phyloP scores from a whole-genome alignment of 2,888 invertebrate species.

The Scaptomyza cyrtandrae region DNA sequence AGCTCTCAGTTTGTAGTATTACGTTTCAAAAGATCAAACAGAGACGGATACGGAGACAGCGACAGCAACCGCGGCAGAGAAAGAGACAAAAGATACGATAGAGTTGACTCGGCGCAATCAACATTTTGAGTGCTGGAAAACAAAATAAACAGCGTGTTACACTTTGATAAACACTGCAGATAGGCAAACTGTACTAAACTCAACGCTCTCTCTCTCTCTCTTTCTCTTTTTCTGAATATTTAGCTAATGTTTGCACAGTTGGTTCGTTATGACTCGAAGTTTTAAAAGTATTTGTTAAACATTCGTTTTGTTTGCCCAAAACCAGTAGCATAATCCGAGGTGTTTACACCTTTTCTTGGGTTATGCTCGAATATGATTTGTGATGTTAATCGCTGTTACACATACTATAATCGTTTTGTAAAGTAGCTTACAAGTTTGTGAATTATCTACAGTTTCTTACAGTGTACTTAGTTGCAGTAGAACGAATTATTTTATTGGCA shows the following conservation, averaged over 20 bases:
- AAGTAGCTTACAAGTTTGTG: slow-evolving; percentile 1
- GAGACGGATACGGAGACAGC: slow-evolving; percentile 2
- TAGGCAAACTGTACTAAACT: slow-evolving; percentile 14
- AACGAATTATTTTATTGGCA: neutral
- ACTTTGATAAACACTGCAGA: slow-evolving; percentile 65
- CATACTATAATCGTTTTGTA: slow-evolving; percentile 5
- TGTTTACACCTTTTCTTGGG: slow-evolving; percentile 65
- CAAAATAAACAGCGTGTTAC: slow-evolving; percentile 74
- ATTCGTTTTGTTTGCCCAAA: slow-evolving; percentile 49
- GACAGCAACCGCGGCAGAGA: slow-evolving; percentile 7
- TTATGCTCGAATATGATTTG: slow-evolving; percentile 19
- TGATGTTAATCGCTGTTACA: slow-evolving; percentile 22
- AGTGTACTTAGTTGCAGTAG: neutral
- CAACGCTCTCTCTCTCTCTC: neutral
- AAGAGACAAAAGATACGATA: neutral
- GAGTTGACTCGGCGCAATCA: slow-evolving; percentile 49
- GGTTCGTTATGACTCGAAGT: slow-evolving; percentile 22
- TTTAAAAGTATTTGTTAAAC: slow-evolving; percentile 29
- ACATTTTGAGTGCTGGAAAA: slow-evolving; percentile 65
- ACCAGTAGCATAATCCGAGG: slow-evolving; percentile 68
- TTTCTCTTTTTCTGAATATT: slow-evolving; percentile 30
- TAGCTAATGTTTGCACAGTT: slow-evolving; percentile 68
- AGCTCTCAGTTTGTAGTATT: slow-evolving; percentile 37
- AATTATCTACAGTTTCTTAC: neutral
- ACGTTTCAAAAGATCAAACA: slow-evolving; percentile 47